A percentile compares a stretch with the other conserved stretches of the same genome.
phyloP scores from a whole-genome alignment of 2,888 invertebrate species.

The Brenthis daphne region DNA sequence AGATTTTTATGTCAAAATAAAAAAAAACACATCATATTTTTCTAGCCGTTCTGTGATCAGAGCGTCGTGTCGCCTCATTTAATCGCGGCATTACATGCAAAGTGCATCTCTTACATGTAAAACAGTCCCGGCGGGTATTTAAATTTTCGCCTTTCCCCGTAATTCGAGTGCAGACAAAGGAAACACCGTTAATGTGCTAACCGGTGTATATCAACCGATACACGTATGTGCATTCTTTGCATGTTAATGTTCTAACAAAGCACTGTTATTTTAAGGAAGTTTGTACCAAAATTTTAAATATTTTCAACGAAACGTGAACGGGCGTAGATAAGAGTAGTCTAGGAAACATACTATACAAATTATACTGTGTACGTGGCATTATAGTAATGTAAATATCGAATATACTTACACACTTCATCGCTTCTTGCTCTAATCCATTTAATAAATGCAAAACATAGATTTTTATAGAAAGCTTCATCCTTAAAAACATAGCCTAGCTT shows the following conservation, averaged over 20 bases:
- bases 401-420: no score
- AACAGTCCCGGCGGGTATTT: slow-evolving; percentile 76
- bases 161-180: slow-evolving; percentile 78
- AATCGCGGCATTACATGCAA: slow-evolving; percentile 75
- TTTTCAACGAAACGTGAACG: background rate
- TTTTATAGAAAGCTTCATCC: no score
- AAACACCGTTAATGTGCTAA: slow-evolving; percentile 74
- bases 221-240: slow-evolving; percentile 46
- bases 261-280: slow-evolving; percentile 28
- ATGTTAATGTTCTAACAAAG: slow-evolving; percentile 31
- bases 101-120: slow-evolving; percentile 81
- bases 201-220: slow-evolving; percentile 64
- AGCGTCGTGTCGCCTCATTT: slow-evolving; percentile 64
- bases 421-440: no score
- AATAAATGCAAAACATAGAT: no score
- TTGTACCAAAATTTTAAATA: slow-evolving; percentile 15
- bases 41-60: slow-evolving; percentile 43
- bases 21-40: slow-evolving; percentile 31
- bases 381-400: no score
- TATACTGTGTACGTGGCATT: no score
- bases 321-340: background rate
- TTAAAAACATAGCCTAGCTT: no score
- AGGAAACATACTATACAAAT: background rate
- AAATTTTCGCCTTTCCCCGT: slow-evolving; percentile 78
- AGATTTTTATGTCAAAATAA: background rate